A percentile compares a stretch with the other conserved stretches of the same genome.
Conservation (phyloP, 2,888 invertebrate genomes). For the Acholoe squamosa region DNA sequence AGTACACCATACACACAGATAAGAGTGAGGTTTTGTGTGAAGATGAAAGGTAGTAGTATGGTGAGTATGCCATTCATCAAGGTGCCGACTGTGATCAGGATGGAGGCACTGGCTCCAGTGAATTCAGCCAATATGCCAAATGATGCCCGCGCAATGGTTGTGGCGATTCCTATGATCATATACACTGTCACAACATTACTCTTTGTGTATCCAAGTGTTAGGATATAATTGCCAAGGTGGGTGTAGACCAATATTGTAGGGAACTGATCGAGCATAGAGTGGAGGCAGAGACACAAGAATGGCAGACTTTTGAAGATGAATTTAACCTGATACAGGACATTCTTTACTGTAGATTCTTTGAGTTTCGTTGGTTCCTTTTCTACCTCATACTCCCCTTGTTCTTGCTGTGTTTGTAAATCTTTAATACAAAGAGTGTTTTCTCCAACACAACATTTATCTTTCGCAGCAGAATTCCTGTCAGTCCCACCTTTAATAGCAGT, state of each 20-base stretch:
- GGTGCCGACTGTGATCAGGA: background rate
- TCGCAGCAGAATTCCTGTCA: too few species aligned
- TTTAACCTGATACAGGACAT: too few species aligned
- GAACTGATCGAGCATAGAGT: background rate
- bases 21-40: too few species aligned
- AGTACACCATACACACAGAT: too few species aligned
- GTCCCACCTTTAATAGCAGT: too few species aligned
- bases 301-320: background rate
- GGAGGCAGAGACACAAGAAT: slow-evolving; percentile 7
- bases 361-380: too few species aligned
- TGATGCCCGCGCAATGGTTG: background rate
- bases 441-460: too few species aligned
- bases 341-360: too few species aligned
- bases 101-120: background rate
- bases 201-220: background rate
- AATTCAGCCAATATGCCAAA: background rate
- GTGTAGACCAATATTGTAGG: background rate
- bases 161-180: background rate
- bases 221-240: background rate
- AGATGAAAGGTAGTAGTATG: background rate
- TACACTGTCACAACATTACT: background rate
- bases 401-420: too few species aligned
- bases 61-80: background rate
- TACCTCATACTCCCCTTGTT: too few species aligned
- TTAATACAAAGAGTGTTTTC: too few species aligned